A percentile compares a stretch with the other conserved stretches of the same genome.
Evolutionary conservation across 2,797 vertebrate genomes (phyloP).

Genomic region (Melanotaenia boesemani): DNA sequence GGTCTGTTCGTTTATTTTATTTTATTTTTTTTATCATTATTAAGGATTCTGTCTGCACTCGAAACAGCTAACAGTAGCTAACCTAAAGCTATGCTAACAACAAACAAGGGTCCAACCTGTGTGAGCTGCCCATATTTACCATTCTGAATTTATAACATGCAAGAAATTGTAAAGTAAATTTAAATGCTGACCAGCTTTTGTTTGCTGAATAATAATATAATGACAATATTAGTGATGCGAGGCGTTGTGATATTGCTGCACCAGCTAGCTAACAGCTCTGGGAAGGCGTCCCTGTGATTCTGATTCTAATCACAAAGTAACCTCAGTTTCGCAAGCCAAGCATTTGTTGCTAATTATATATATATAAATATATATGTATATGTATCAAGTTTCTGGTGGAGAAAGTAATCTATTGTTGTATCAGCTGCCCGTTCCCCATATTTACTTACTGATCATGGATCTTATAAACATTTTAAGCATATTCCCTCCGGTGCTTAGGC

Average conservation of each 20-base stretch:
- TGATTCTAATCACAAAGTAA: not conserved
- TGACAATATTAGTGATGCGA: not conserved
- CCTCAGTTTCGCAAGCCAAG: too few relatives aligned
- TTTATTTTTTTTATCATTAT: not conserved
- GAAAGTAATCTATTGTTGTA: not conserved
- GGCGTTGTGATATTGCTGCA: slow-evolving; percentile 2
- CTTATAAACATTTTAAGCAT: not conserved
- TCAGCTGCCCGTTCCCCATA: too few relatives aligned
- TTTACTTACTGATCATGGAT: not conserved
- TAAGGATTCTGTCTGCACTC: not conserved
- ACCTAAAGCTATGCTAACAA: slow-evolving; percentile 45
- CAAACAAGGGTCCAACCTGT: slow-evolving; percentile 1
- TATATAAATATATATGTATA: too few relatives aligned
- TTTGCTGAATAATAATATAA: not conserved
- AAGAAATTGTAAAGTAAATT: not conserved
- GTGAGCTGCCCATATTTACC: not conserved
- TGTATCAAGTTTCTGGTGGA: not conserved
- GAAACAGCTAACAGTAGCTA: not conserved
- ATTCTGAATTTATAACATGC: not conserved
- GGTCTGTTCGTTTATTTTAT: not conserved
- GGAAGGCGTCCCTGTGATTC: not conserved
- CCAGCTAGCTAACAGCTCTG: slow-evolving; percentile 8
- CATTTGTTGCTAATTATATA: not conserved
- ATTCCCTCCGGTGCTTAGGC: not conserved
- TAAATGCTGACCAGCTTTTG: too few relatives aligned